Percentiles rank a stretch among this genome's conserved stretches.
phyloP scores from a whole-genome alignment of 2,113 vertebrate species.

The Struthio camelus region DNA sequence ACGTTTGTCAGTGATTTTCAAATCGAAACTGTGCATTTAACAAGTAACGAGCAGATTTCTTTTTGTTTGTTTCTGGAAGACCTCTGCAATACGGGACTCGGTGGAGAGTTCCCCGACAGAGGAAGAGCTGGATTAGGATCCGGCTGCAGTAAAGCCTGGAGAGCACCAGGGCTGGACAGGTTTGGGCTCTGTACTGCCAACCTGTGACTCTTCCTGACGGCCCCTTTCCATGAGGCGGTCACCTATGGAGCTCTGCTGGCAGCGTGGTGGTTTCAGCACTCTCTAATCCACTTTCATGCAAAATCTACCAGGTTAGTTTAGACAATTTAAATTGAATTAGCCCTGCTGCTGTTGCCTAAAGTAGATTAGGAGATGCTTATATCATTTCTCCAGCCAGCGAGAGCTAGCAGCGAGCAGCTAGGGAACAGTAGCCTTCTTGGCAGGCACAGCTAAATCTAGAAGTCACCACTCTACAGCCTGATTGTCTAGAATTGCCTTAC shows the following conservation, averaged over 20 bases:
- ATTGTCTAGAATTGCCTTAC: neutral
- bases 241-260: neutral
- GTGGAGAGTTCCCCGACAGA: neutral
- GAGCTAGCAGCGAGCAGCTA: neutral
- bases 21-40: conserved; percentile 48
- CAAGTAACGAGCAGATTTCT: conserved; percentile 44
- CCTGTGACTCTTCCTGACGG: neutral
- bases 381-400: neutral
- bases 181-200: fast-evolving
- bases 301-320: conserved; percentile 29
- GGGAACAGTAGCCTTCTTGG: neutral
- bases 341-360: neutral
- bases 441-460: neutral
- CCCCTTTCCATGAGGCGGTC: neutral
- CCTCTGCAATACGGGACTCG: neutral
- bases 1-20: conserved; percentile 51
- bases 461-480: neutral
- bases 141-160: neutral
- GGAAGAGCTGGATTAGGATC: neutral
- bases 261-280: conserved; percentile 8
- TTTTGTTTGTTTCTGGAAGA: conserved; percentile 33
- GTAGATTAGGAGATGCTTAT: conserved; percentile 19
- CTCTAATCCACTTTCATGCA: conserved; percentile 34
- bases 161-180: neutral
- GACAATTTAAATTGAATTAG: conserved; percentile 24